Evolutionary conservation across 2,113 vertebrate species (phyloP).

Genomic region (Dermatemys mawii): DNA sequence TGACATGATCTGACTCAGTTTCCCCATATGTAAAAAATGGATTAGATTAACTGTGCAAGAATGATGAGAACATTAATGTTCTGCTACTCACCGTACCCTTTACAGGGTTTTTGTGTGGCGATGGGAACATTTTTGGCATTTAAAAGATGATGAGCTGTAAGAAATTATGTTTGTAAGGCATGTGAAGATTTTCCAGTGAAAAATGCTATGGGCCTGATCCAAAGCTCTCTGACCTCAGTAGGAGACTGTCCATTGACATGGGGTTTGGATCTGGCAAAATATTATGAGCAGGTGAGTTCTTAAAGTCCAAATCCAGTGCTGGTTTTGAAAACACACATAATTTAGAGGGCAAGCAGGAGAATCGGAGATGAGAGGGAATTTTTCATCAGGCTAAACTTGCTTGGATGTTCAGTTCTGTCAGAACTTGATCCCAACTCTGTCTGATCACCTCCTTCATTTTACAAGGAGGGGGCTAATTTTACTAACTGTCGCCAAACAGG

Average conservation of each 20-base stretch:
- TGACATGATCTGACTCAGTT: no score
- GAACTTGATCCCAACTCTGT: no score
- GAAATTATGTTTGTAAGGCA: not conserved
- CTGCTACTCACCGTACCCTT: no score
- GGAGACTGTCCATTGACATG: not conserved
- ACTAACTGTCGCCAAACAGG: not conserved
- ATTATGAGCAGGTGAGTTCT: not conserved
- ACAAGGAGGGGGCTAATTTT: not conserved
- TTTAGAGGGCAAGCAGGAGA: not conserved
- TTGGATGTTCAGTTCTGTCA: not conserved
- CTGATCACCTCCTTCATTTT: not conserved
- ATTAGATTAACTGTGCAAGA: no score
- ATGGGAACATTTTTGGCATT: not conserved
- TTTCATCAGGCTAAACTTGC: not conserved
- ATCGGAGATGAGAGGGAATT: not conserved
- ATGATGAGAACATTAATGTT: no score
- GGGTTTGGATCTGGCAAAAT: not conserved
- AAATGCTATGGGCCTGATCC: not conserved
- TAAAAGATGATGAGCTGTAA: not conserved
- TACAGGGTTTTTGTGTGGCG: no score
- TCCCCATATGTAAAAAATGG: no score
- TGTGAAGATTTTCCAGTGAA: not conserved
- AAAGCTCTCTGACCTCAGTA: not conserved
- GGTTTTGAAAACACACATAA: not conserved
- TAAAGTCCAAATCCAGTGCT: not conserved